phyloP scores from a whole-genome alignment of 2,888 invertebrate species.

The Scelioninae gen. 1 region DNA sequence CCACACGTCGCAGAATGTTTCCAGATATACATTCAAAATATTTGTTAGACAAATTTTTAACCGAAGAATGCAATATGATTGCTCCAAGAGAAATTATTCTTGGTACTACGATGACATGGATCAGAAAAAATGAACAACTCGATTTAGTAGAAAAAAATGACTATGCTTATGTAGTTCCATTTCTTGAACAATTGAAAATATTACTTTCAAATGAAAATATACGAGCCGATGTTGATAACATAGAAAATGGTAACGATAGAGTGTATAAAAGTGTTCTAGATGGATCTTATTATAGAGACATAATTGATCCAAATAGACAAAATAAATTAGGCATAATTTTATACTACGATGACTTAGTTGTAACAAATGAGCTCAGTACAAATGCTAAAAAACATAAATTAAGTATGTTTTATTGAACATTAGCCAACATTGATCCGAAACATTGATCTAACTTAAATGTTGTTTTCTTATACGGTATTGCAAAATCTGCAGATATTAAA shows the following conservation, averaged over 20 bases:
- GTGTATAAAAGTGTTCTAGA: slow-evolving; percentile 64
- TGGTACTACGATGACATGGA: slow-evolving; percentile 1
- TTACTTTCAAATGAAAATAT: slow-evolving; percentile 51
- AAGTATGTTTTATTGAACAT: not conserved
- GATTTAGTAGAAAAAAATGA: slow-evolving; percentile 3
- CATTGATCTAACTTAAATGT: not conserved
- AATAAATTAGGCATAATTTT: slow-evolving; percentile 68
- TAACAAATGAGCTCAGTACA: slow-evolving; percentile 1
- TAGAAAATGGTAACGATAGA: slow-evolving; percentile 2
- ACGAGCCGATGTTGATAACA: not conserved
- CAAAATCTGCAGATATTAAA: slow-evolving; percentile 30
- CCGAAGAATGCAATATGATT: slow-evolving; percentile 31
- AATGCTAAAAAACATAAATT: not conserved
- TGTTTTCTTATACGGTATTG: not conserved
- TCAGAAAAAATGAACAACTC: not conserved
- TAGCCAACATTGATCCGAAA: not conserved
- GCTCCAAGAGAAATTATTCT: slow-evolving; percentile 11
- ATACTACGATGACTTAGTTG: slow-evolving; percentile 13
- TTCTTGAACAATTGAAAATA: slow-evolving; percentile 49
- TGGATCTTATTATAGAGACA: slow-evolving; percentile 65
- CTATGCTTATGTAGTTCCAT: not conserved
- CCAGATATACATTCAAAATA: slow-evolving; percentile 19
- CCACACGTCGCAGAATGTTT: no score
- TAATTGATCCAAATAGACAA: slow-evolving; percentile 51
- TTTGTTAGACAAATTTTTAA: slow-evolving; percentile 37